These are phyloP conservation scores for Benitochromis conjunctus DNA, from an alignment of 2,113 vertebrate species.

Conservation along the genomic window DNA sequence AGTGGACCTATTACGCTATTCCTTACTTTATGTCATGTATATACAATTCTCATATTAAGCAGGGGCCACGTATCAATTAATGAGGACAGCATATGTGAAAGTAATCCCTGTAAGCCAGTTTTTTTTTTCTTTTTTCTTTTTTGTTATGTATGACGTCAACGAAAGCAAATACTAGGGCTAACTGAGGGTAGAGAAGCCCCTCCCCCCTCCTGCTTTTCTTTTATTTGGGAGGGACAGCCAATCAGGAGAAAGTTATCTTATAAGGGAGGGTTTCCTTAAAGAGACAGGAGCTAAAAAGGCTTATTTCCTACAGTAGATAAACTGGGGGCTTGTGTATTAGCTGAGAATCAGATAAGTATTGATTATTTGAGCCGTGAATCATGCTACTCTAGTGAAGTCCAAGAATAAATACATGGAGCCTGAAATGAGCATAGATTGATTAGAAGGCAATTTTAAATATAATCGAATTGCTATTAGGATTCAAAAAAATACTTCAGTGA, in stretches of 20 bases:
- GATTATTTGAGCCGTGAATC: not conserved
- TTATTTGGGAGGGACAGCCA: not conserved
- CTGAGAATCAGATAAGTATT: not conserved
- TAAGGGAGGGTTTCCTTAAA: not conserved
- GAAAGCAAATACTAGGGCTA: not conserved
- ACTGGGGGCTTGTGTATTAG: not conserved
- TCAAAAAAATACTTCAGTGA: slow-evolving; percentile 7
- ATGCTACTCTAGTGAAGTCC: not conserved
- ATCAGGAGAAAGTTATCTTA: not conserved
- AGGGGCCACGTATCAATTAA: not conserved
- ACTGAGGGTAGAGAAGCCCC: not conserved
- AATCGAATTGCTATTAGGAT: slow-evolving; percentile 5
- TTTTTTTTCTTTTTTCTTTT: not conserved
- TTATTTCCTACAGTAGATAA: not conserved
- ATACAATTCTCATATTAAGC: not conserved
- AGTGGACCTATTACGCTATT: not conserved
- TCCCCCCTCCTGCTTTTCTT: not conserved
- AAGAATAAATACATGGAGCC: not conserved
- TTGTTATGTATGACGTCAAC: not conserved
- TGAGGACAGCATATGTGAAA: not conserved
- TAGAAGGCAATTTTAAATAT: slow-evolving; percentile 11
- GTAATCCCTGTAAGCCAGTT: not conserved
- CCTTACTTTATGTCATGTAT: not conserved
- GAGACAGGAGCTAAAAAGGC: not conserved
- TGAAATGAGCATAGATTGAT: not conserved